Evolutionary conservation across 2,113 vertebrate species (phyloP).

Genomic region (Atlantisia rogersi): DNA sequence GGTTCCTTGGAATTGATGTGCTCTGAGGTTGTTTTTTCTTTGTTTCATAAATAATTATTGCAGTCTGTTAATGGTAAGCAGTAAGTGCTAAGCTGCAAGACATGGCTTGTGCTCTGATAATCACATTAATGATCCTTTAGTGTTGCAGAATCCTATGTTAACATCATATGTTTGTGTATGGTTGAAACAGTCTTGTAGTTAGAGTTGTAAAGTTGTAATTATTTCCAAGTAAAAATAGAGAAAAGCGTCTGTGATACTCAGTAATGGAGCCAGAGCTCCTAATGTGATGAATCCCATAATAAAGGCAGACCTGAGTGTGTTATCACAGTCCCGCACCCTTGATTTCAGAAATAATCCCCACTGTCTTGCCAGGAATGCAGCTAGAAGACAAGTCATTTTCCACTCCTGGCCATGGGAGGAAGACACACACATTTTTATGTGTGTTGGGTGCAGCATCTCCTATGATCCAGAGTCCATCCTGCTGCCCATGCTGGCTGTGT

Average conservation of each 20-base stretch:
- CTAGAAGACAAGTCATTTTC: not conserved
- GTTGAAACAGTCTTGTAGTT: not conserved
- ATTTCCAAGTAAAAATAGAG: not conserved
- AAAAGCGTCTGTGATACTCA: not conserved
- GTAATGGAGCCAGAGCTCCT: not conserved
- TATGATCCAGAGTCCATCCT: fast-evolving
- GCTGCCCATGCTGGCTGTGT: fast-evolving
- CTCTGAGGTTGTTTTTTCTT: not conserved
- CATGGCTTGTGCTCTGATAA: not conserved
- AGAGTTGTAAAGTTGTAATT: not conserved
- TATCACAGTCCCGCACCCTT: not conserved
- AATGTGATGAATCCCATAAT: not conserved
- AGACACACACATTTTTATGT: fast-evolving
- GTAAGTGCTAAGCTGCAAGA: not conserved
- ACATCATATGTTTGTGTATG: not conserved
- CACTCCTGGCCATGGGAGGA: not conserved
- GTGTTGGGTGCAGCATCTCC: not conserved
- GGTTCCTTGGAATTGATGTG: not conserved
- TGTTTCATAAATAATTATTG: not conserved
- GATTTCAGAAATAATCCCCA: not conserved
- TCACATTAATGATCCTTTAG: not conserved
- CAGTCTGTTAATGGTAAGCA: not conserved
- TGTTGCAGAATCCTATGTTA: not conserved
- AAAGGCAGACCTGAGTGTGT: fast-evolving
- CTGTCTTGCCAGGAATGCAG: not conserved